These are phyloP conservation scores for Drosophila nikananu DNA, from an alignment of 1,140 invertebrate species.

Conservation along the genomic window DNA sequence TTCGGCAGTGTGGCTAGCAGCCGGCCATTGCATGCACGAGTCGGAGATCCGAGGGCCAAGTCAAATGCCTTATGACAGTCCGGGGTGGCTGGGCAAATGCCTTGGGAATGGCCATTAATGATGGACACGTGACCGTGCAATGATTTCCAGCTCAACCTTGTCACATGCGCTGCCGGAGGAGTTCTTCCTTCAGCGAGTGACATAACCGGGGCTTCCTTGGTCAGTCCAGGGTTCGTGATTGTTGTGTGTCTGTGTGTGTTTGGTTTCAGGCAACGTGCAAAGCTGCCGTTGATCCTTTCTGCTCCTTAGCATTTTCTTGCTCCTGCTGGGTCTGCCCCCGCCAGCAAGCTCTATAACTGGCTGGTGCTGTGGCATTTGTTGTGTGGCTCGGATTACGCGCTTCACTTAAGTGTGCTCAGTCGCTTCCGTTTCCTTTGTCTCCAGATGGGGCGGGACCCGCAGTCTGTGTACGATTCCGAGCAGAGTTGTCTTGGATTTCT, in stretches of 20 bases:
- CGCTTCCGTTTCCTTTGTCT: constrained; percentile 68
- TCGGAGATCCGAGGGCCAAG: constrained; percentile 29
- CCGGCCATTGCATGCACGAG: constrained; percentile 51
- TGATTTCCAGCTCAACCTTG: constrained; percentile 83
- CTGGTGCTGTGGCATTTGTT: constrained; percentile 66
- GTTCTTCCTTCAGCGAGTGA: constrained; percentile 25
- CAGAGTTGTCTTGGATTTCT: constrained; percentile 49
- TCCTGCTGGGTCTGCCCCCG: constrained; percentile 21
- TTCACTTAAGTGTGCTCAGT: constrained; percentile 82
- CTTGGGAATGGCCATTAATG: constrained; percentile 62
- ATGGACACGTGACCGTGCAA: constrained; percentile 85
- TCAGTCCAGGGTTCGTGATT: constrained; percentile 23
- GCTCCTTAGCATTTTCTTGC: constrained; percentile 68
- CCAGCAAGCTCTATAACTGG: constrained; percentile 10
- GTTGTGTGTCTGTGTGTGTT: constrained; percentile 33
- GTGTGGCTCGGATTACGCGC: constrained; percentile 81
- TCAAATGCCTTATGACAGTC: constrained; percentile 72
- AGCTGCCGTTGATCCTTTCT: constrained; percentile 78
- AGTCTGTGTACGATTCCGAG: constrained; percentile 9
- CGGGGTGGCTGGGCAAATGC: constrained; percentile 2
- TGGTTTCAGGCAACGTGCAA: constrained; percentile 77
- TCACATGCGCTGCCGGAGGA: constrained; percentile 60
- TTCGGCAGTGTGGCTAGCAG: constrained; percentile 29
- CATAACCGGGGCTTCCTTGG: constrained; percentile 44
- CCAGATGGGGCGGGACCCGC: constrained; percentile 5